Conservation (phyloP, 2,888 invertebrate species). For the Tetheella fluctuosa region DNA sequence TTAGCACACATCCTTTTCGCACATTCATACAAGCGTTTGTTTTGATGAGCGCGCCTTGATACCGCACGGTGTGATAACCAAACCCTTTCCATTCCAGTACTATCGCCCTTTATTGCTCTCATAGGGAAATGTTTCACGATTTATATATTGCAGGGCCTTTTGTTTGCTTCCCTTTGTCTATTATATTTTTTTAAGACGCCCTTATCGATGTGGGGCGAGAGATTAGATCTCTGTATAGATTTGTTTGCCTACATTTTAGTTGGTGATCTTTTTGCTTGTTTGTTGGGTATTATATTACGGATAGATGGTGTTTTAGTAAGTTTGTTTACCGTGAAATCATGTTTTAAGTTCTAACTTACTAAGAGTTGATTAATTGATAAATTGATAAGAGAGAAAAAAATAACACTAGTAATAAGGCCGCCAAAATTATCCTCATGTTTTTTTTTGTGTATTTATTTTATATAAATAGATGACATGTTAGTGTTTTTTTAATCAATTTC, state of each 20-base stretch:
- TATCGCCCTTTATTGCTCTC: slow-evolving; percentile 52
- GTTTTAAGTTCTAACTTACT: too few relatives aligned
- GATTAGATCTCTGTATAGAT: slow-evolving; percentile 4
- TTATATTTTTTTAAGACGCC: slow-evolving; percentile 9
- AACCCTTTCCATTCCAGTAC: slow-evolving; percentile 27
- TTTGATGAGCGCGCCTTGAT: slow-evolving; percentile 34
- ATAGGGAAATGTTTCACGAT: slow-evolving; percentile 35
- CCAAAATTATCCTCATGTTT: too few relatives aligned
- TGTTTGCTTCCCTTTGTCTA: slow-evolving; percentile 15
- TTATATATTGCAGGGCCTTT: slow-evolving; percentile 27
- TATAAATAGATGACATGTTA: too few relatives aligned
- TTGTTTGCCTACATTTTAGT: slow-evolving; percentile 1
- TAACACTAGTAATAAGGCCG: too few relatives aligned
- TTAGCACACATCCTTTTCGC: slow-evolving; percentile 21
- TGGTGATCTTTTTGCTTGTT: neutral
- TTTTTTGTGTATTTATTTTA: too few relatives aligned
- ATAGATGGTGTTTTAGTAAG: neutral
- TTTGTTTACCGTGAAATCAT: too few relatives aligned
- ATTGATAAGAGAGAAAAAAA: too few relatives aligned
- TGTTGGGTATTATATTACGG: neutral
- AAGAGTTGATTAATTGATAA: too few relatives aligned
- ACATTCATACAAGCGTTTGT: slow-evolving; percentile 39
- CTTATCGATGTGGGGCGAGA: neutral
- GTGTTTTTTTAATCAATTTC: too few relatives aligned
- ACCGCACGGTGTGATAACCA: slow-evolving; percentile 26